phyloP scores from a whole-genome alignment of 2,113 vertebrate genomes.

The Callopanchax toddi region DNA sequence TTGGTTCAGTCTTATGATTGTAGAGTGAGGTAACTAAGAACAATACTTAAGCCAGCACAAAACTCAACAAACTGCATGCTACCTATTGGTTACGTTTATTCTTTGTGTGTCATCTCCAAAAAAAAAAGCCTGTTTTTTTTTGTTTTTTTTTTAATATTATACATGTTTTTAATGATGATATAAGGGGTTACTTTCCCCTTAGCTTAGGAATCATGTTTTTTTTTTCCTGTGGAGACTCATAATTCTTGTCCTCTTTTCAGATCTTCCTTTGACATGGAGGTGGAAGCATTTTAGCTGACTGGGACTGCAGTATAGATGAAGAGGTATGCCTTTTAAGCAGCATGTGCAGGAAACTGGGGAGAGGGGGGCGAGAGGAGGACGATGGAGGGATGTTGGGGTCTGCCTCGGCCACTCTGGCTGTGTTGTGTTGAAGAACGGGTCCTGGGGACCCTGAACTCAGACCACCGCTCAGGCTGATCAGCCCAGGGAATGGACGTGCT shows the following conservation, averaged over 20 bases:
- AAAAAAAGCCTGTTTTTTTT: slow-evolving; percentile 53
- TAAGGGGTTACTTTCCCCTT: slow-evolving; percentile 59
- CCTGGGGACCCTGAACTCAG: slow-evolving; percentile 60
- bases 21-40: slow-evolving; percentile 61
- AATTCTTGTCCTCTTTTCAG: slow-evolving; percentile 55
- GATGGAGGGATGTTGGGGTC: slow-evolving; percentile 66
- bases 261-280: slow-evolving; percentile 66
- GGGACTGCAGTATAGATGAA: slow-evolving; percentile 78
- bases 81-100: slow-evolving; percentile 64
- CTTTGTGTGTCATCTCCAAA: slow-evolving; percentile 41
- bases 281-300: slow-evolving; percentile 85
- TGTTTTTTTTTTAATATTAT: slow-evolving; percentile 15
- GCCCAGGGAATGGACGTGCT: slow-evolving; percentile 84
- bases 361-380: slow-evolving; percentile 64
- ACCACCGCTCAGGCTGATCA: slow-evolving; percentile 75
- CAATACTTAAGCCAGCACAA: slow-evolving; percentile 81
- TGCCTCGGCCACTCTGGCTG: slow-evolving; percentile 76
- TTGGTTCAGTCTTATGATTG: slow-evolving; percentile 67
- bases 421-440: slow-evolving; percentile 74
- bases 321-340: slow-evolving; percentile 84
- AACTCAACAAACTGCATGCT: slow-evolving; percentile 80
- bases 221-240: slow-evolving; percentile 43
- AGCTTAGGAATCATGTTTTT: slow-evolving; percentile 55
- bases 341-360: slow-evolving; percentile 76
- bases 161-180: slow-evolving; percentile 34